Evolutionary conservation across 2,888 invertebrate species (phyloP).

Genomic region (Litoditis marina): DNA sequence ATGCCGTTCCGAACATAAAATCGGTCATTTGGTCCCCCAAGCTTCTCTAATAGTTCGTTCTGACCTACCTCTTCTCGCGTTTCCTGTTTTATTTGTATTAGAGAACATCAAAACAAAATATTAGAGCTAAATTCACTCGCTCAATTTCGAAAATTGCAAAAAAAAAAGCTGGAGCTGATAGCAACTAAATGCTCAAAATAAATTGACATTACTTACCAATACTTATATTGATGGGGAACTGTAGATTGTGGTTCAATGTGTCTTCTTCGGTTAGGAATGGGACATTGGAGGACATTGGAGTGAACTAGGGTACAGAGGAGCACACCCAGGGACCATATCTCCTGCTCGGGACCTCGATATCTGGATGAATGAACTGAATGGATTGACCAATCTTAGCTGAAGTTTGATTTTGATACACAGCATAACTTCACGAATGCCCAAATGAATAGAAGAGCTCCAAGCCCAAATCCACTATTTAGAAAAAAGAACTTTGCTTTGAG

Average conservation of each 20-base stretch:
- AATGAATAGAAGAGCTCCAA: background rate
- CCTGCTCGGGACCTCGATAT: constrained; percentile 74
- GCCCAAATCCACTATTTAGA: background rate
- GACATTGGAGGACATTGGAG: constrained; percentile 68
- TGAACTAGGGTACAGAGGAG: constrained; percentile 75
- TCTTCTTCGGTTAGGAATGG: constrained; percentile 75
- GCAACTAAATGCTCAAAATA: background rate
- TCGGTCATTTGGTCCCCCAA: no score
- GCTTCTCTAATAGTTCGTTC: no score
- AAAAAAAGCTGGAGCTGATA: background rate
- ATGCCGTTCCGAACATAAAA: no score
- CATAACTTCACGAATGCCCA: no score
- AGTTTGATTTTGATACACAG: no score
- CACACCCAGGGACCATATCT: constrained; percentile 77
- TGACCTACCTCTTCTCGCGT: no score
- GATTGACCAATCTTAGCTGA: no score
- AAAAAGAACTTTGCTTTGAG: background rate
- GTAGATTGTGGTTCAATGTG: constrained; percentile 65
- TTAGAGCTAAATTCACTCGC: no score
- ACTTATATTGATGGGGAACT: no score
- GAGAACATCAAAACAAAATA: background rate
- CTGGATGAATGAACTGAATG: constrained; percentile 61
- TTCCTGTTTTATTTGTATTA: background rate
- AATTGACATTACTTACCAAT: no score
- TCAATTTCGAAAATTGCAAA: background rate